Base-by-base conservation (phyloP, 2,797 vertebrate genomes). In the Poecilia gillii region DNA sequence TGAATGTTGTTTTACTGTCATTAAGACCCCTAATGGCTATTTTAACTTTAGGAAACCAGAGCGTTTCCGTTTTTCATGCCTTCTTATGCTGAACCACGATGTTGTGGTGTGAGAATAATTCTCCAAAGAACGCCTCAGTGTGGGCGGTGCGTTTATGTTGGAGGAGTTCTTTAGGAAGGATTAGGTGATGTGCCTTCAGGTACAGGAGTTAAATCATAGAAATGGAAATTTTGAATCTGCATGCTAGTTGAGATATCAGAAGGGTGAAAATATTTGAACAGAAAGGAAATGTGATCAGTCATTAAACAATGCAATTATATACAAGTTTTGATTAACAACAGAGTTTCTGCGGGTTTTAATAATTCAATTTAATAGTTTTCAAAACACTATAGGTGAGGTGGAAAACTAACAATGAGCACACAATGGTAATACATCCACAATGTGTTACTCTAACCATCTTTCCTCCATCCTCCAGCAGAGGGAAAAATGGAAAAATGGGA, bases 11-110 rank as follows among this genome's bases (percentile, higher is more conserved):
- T 16, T 62, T 62, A 62, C 13, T 59, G 28, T 28, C 18, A 51
- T 51, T 51, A 18, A 18, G 2, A 18, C 11, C 5, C 1, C 18
- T 23, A 5, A 28, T 59, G 14, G 46, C 14, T 13, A 14, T 47
- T 13, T 47, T 14, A 47, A 3, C 46, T 13, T 47, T 3, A 47
- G 13, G 12, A 47, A 28, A 51, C 33, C 12, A 53, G 6, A 71
- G 41, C 31, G 23, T 74, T 3, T 53, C 68, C 36, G 23, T 33
- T 31, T 75, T 66, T 87, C 85, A 80, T 51, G 73, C 78, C 68
- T 64, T 76, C 59, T 77, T 47, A 81, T 85, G 73, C 76, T 89
- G 77, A 89, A 91, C 89, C 87, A 92, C 89, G 89, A 92, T 90
- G 85, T 78, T 90, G 91, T 88, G 89, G 92, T 80, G 59, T 31